A percentile compares a stretch with the other conserved stretches of the same genome.
phyloP scores from a whole-genome alignment of 2,113 vertebrate genomes.

The Furnarius figulus region DNA sequence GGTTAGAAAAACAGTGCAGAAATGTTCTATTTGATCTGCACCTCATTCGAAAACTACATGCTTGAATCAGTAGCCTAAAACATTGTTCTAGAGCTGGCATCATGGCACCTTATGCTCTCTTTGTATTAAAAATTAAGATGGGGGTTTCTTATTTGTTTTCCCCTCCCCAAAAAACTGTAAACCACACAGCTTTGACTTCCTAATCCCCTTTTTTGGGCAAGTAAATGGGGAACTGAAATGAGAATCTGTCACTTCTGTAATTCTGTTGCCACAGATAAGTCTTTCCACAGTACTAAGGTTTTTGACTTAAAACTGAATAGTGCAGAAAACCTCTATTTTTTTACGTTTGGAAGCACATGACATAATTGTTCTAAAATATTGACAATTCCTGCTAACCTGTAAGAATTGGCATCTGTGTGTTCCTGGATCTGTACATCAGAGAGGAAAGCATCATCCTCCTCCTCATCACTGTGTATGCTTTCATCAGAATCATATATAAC shows the following conservation, averaged over 20 bases:
- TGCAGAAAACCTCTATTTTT: not conserved
- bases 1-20: not conserved
- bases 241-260: not conserved
- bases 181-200: not conserved
- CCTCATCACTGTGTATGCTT: slow-evolving; percentile 92
- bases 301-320: not conserved
- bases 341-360: not conserved
- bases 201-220: not conserved
- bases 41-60: not conserved
- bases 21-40: not conserved
- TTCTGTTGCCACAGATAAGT: not conserved
- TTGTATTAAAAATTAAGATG: not conserved
- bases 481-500: slow-evolving; percentile 95
- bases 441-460: slow-evolving; percentile 90
- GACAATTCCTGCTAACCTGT: slow-evolving; percentile 80
- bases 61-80: not conserved
- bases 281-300: not conserved
- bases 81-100: not conserved
- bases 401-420: slow-evolving; percentile 92
- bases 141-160: not conserved
- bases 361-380: not conserved
- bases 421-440: slow-evolving; percentile 93
- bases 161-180: not conserved
- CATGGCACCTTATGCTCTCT: not conserved
- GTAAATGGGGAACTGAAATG: not conserved